These are phyloP conservation scores for Colossoma macropomum DNA, from an alignment of 2,113 vertebrate species.

Conservation along the genomic window DNA sequence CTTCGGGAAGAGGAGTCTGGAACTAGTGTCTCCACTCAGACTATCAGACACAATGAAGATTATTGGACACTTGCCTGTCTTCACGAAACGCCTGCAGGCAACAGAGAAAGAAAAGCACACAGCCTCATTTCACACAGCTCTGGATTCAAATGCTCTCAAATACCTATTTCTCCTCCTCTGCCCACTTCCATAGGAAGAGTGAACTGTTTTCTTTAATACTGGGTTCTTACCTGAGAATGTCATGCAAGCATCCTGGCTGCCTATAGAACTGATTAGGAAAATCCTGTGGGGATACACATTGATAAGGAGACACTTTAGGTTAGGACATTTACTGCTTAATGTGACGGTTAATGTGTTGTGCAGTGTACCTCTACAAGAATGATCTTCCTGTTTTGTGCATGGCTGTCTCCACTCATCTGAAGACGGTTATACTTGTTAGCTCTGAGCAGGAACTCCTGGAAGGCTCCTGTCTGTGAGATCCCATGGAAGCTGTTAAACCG, in stretches of 20 bases:
- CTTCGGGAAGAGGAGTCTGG: constrained; percentile 84
- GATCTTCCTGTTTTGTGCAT: constrained; percentile 79
- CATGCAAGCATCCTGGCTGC: constrained; percentile 85
- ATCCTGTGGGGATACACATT: constrained; percentile 76
- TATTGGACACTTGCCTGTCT: constrained; percentile 83
- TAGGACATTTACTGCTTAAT: not conserved
- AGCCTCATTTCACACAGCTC: not conserved
- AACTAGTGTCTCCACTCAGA: constrained; percentile 84
- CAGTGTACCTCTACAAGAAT: constrained; percentile 90
- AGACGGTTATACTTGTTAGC: constrained; percentile 93
- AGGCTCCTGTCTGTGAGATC: constrained; percentile 83
- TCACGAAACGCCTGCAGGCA: constrained; percentile 82
- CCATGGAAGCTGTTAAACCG: constrained; percentile 71
- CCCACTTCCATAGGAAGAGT: not conserved
- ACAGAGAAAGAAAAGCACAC: constrained; percentile 33
- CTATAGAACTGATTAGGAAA: constrained; percentile 95
- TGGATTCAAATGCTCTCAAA: not conserved
- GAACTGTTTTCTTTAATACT: not conserved
- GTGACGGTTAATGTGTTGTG: not conserved
- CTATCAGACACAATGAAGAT: constrained; percentile 91
- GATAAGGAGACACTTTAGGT: not conserved
- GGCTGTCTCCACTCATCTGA: constrained; percentile 85
- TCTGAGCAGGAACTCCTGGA: constrained; percentile 92
- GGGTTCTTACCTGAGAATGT: constrained; percentile 85
- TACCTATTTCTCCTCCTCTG: not conserved